These are phyloP conservation scores for Xylota segnis DNA, from an alignment of 2,888 invertebrate genomes.

Conservation along the genomic window DNA sequence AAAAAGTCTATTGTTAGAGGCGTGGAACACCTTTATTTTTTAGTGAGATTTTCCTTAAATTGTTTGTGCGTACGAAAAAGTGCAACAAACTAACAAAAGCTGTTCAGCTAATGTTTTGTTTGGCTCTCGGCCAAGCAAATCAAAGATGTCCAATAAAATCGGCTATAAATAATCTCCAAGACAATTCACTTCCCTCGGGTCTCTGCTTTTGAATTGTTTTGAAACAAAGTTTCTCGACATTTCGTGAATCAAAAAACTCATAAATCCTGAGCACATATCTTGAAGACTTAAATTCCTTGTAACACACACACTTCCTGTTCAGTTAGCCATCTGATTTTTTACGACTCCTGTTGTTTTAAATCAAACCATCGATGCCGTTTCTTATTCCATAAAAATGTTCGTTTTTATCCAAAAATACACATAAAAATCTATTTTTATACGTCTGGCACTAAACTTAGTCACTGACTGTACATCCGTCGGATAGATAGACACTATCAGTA, in stretches of 20 bases:
- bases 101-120: neutral
- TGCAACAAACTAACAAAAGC: neutral
- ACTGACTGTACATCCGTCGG: constrained; percentile 3
- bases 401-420: neutral
- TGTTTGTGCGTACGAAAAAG: neutral
- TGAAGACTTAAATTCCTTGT: neutral
- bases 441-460: neutral
- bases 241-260: neutral
- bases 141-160: neutral
- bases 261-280: neutral
- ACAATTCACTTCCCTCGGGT: neutral
- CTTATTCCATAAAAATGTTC: neutral
- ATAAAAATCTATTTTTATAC: no score
- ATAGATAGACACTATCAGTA: neutral
- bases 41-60: neutral
- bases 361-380: neutral
- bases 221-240: neutral
- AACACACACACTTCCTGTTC: neutral
- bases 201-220: neutral
- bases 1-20: no score
- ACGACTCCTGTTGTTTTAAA: neutral
- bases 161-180: neutral
- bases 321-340: neutral
- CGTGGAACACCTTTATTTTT: no score
- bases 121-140: neutral